These are phyloP conservation scores for Cnemophilus loriae DNA, from an alignment of 2,113 vertebrate species.

Conservation along the genomic window DNA sequence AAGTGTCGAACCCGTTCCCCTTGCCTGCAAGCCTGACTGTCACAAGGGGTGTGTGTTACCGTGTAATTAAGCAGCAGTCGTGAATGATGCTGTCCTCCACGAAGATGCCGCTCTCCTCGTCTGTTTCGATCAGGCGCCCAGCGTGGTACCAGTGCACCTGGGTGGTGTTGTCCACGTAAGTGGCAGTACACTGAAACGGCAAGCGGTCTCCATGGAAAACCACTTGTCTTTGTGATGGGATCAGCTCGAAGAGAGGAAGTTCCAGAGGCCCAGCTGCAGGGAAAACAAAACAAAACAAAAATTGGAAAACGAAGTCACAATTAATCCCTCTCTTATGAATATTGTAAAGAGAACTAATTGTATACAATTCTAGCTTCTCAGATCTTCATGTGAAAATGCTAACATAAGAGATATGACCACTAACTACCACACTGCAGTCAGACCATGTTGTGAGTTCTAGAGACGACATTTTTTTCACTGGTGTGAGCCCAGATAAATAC, in stretches of 20 bases:
- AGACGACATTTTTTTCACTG: neutral
- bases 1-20: neutral
- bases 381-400: neutral
- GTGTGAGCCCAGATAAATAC: neutral
- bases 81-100: slow-evolving; percentile 88
- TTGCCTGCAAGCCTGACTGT: neutral
- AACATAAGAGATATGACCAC: neutral
- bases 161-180: slow-evolving; percentile 76
- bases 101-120: slow-evolving; percentile 79
- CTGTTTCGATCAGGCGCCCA: slow-evolving; percentile 67
- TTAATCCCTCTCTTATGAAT: neutral
- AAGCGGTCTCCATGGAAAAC: slow-evolving; percentile 88
- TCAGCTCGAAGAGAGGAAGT: slow-evolving; percentile 87
- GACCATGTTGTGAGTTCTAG: neutral
- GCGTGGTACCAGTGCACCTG: slow-evolving; percentile 81
- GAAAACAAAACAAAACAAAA: neutral
- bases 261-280: slow-evolving; percentile 82
- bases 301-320: neutral
- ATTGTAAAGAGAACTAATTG: neutral
- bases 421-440: neutral
- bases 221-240: slow-evolving; percentile 87
- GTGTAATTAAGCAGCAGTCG: slow-evolving; percentile 89
- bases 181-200: slow-evolving; percentile 86
- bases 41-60: slow-evolving; percentile 63
- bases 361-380: neutral